Conservation (phyloP, 35 echinoderm and acorn worm genomes). For the Heliocidaris erythrogramma region DNA sequence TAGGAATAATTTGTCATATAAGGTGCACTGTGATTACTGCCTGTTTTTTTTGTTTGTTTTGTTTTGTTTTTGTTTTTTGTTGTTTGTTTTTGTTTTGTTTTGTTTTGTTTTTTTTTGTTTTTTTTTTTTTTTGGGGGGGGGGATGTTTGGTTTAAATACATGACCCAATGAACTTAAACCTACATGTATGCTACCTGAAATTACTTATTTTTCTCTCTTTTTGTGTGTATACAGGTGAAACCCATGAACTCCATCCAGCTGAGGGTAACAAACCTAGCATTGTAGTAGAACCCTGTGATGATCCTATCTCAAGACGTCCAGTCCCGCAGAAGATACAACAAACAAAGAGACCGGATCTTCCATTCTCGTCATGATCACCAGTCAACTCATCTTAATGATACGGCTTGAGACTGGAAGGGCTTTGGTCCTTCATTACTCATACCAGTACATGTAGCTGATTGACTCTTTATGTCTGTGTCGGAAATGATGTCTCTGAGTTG, state of each 20-base stretch:
- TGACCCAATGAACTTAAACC: too few relatives aligned
- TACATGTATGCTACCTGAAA: too few relatives aligned
- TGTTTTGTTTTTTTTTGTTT: too few relatives aligned
- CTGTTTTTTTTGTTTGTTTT: too few relatives aligned
- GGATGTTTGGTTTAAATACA: too few relatives aligned
- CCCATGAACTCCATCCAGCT: constrained; percentile 78
- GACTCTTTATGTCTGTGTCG: neutral
- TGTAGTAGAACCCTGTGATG: constrained; percentile 79
- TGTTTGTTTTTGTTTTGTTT: too few relatives aligned
- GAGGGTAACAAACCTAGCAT: constrained; percentile 79
- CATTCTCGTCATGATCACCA: neutral
- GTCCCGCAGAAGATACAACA: constrained; percentile 67
- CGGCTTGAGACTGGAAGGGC: neutral
- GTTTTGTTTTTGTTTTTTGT: too few relatives aligned
- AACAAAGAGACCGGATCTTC: constrained; percentile 75
- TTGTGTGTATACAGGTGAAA: constrained; percentile 65
- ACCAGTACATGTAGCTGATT: neutral
- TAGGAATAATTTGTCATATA: too few relatives aligned
- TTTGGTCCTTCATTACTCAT: neutral
- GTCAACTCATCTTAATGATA: neutral
- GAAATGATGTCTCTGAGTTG: neutral
- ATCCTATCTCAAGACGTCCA: constrained; percentile 26
- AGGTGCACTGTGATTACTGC: too few relatives aligned
- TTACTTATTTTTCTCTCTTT: too few relatives aligned
- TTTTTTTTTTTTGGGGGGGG: too few relatives aligned